Base-by-base conservation (phyloP, 2,113 vertebrate species). In the Myotis yumanensis region DNA sequence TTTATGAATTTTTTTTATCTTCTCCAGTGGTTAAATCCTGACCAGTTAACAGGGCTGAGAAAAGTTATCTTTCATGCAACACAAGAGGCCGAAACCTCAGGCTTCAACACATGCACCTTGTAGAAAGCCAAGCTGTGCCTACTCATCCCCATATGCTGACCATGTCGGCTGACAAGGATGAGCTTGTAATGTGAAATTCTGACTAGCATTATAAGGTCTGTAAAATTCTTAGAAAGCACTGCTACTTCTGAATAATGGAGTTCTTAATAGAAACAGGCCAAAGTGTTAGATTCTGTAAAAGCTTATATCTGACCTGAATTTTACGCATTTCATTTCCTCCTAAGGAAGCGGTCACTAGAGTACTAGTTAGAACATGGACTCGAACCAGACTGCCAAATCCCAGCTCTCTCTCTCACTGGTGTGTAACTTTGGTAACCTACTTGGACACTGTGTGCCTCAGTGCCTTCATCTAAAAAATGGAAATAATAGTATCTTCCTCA, bases 221-320 rank as follows among this genome's bases (percentile, higher is more conserved):
- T 25, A 62, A 62, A 66, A 80, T 59, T 71, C 75, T 68, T 59
- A 66, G 54, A 90, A 66, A 77, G 76, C 18, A 32, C 11, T 18
- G 30, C 28, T 54, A 37, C 51, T 75, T 93, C 14, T 46, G 43
- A 48, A 11, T 40, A 72, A 40, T 28, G 2, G 20, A 32, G 7
- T 35, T 90, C 35, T 71, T 72, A 57, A 64, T 14, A 84, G 86
- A 86, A 91, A 93, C 1, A 57, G 32, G 25, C 11, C 83, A 79
- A 81, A 94, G 81, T 18, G 11, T 59, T 28, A 83, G n/a, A 46
- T 48, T 89, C 94, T 71, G 20, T 40, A 89, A 91, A 89, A 81
- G 15, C 46, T 84, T 66, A 81, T 37, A 73, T 64, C 8, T 35
- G 82, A 86, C 11, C 4, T 68, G 14, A 86, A 76, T 46, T 40